Evolutionary conservation across 1,140 invertebrate species (phyloP).

Genomic region (Aphelinus atriplicis): DNA sequence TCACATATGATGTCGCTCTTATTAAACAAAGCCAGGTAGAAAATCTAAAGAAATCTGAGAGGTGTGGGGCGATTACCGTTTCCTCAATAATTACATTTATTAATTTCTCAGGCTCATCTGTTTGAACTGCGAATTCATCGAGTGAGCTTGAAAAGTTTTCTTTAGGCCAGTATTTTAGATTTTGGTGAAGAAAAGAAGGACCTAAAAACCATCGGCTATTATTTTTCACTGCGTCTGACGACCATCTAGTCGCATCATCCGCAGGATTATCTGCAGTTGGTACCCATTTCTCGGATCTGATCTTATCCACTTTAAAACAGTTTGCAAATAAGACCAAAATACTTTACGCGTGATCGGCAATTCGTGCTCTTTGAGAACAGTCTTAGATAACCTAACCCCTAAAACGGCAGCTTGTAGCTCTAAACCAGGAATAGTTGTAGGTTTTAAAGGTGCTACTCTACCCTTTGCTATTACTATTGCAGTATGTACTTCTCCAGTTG

Average conservation of each 20-base stretch:
- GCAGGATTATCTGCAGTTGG: not conserved
- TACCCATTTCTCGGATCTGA: not conserved
- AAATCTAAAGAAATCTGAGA: too few relatives aligned
- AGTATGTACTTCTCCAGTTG: too few relatives aligned
- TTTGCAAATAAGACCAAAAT: constrained; percentile 4
- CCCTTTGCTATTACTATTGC: constrained; percentile 1
- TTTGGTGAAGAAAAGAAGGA: not conserved
- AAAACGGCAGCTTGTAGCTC: constrained; percentile 4
- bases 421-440: not conserved
- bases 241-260: not conserved
- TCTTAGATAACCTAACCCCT: not conserved
- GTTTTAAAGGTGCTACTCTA: not conserved
- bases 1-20: too few relatives aligned
- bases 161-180: too few relatives aligned
- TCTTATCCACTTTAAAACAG: not conserved
- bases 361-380: not conserved
- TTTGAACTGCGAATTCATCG: too few relatives aligned
- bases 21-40: too few relatives aligned
- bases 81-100: too few relatives aligned
- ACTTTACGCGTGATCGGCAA: not conserved
- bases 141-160: too few relatives aligned
- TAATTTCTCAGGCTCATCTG: too few relatives aligned
- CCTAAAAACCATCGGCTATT: not conserved
- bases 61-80: too few relatives aligned
- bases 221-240: not conserved